Evolutionary conservation across 2,113 vertebrate genomes (phyloP).

Genomic region (Micronycteris hirsuta): DNA sequence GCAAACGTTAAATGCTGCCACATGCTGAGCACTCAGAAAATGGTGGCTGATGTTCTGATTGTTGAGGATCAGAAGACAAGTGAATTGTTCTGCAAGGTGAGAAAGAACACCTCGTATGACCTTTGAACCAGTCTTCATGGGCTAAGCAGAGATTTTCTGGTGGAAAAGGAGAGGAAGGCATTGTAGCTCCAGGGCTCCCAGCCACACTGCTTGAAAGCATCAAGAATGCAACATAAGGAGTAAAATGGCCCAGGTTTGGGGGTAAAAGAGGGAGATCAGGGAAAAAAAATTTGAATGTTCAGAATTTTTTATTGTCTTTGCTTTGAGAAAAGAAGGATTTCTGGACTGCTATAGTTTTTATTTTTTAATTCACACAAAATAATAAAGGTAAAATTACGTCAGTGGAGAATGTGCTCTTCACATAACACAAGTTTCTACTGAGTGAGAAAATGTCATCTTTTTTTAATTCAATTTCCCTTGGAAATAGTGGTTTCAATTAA

Average conservation of each 20-base stretch:
- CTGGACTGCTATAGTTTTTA: background rate
- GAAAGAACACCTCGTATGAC: background rate
- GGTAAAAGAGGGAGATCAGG: background rate
- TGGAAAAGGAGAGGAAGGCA: background rate
- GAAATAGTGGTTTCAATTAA: slow-evolving; percentile 52
- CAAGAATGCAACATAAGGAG: rapidly evolving
- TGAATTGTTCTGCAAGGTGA: background rate
- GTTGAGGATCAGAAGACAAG: background rate
- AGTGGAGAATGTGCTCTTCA: background rate
- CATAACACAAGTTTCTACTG: background rate
- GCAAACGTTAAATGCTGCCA: background rate
- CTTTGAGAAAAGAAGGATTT: background rate
- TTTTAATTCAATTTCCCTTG: slow-evolving; percentile 30
- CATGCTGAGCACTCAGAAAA: background rate
- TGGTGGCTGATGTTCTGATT: background rate
- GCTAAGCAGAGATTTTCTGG: background rate
- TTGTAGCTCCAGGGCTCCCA: rapidly evolving
- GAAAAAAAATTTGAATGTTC: background rate
- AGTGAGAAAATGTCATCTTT: slow-evolving; percentile 15
- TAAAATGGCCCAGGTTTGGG: background rate
- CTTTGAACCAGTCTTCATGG: background rate
- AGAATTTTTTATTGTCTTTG: background rate
- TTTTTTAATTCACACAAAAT: background rate
- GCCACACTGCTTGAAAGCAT: rapidly evolving
- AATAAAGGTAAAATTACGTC: background rate